phyloP scores from a whole-genome alignment of 2,113 vertebrate genomes.

The Ptyas mucosa region DNA sequence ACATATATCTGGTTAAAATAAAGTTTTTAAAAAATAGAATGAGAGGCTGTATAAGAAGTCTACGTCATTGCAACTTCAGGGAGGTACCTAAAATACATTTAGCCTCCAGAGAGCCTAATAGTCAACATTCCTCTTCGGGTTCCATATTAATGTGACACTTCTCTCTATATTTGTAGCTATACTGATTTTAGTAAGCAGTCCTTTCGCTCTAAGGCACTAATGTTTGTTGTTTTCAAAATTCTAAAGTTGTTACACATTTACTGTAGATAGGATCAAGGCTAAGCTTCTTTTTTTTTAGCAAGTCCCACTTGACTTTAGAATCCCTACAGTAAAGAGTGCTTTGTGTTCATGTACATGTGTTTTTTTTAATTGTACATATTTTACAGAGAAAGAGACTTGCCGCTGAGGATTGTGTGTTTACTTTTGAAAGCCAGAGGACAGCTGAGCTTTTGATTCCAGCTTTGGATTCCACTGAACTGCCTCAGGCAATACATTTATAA shows the following conservation, averaged over 20 bases:
- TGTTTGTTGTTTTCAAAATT: not conserved
- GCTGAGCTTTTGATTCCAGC: slow-evolving; percentile 52
- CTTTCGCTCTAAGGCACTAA: not conserved
- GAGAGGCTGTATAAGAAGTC: not conserved
- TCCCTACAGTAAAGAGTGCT: not conserved
- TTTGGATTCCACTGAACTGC: slow-evolving; percentile 39
- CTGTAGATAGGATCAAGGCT: not conserved
- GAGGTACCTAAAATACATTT: not conserved
- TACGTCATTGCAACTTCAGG: not conserved
- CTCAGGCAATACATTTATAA: slow-evolving; percentile 40
- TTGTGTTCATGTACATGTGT: not conserved
- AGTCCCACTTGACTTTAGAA: not conserved
- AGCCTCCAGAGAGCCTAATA: not conserved
- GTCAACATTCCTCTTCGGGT: not conserved
- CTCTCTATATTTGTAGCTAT: not conserved
- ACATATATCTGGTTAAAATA: not conserved
- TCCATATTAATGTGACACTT: not conserved
- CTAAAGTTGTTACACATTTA: not conserved
- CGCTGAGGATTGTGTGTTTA: slow-evolving; percentile 25
- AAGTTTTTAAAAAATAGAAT: not conserved
- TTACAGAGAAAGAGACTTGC: slow-evolving; percentile 6
- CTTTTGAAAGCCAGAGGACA: slow-evolving; percentile 33
- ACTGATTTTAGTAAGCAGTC: not conserved
- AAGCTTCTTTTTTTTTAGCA: slow-evolving; percentile 13
- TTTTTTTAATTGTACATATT: not conserved